Base-by-base conservation (phyloP, 2,797 vertebrate genomes). In the Melanotaenia nigrans region DNA sequence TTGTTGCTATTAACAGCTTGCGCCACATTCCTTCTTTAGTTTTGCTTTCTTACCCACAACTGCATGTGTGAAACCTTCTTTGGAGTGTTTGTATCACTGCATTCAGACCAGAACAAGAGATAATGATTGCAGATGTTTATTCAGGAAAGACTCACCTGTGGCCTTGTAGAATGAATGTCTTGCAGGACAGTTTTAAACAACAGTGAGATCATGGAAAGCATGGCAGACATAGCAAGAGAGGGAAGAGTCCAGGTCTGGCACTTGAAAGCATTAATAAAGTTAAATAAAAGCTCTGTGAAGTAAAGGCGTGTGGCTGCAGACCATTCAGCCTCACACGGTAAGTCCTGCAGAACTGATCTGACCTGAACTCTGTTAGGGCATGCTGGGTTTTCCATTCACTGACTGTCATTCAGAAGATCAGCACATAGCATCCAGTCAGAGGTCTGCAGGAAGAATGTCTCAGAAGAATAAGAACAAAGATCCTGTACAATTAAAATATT, bases 311-410 rank as follows among this genome's bases (percentile, higher is more conserved):
- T 33, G 32, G n/a, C 47, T 60, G 47, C 28, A 57, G 30, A 28
- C 20, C 33, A 1, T 45, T 61, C 49, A 0, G 51, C 10, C 9
- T 42, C 18, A 20, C 11, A 51, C 42, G 16, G 2, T 70, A 6
- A 67, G 22, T 67, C 45, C 45, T 53, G 0, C 47, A 65, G 30
- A 71, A 79, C 16, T 61, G 54, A 74, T 70, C 80, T 66, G 61
- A 56, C 32, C 62, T 42, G 59, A 33, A 51, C 55, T 60, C 51
- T 65, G 38, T 77, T 38, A 14, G 6, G 61, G 22, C 18, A 56
- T 64, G 24, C 54, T 60, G 36, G 3, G 36, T 54, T 49, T 61
- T 38, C 42, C n/a, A 3, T 69, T 69, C 47, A 28, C 11, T 1
- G 51, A 53, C 20, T 53, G 20, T 53, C 22, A 53, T 53, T 53